phyloP scores from a whole-genome alignment of 2,797 vertebrate genomes.

The Gallirallus australis region DNA sequence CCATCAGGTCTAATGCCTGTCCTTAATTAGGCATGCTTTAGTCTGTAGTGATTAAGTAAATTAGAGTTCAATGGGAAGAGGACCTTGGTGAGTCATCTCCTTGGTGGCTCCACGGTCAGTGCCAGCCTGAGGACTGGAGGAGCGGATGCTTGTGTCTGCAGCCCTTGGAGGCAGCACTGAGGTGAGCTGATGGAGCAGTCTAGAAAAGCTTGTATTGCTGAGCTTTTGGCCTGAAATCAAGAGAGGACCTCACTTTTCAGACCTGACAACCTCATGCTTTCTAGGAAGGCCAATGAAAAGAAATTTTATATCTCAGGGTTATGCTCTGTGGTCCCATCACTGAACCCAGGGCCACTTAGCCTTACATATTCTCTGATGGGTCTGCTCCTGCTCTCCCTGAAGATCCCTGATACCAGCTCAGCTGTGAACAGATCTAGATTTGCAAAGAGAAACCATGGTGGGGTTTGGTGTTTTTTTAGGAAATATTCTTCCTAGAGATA shows the following conservation, averaged over 20 bases:
- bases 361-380: not conserved
- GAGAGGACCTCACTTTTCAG: not conserved
- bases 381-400: not conserved
- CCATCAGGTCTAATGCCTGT: no score
- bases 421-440: not conserved
- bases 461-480: no score
- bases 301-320: not conserved
- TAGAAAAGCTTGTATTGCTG: not conserved
- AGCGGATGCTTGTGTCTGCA: not conserved
- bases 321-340: not conserved
- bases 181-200: not conserved
- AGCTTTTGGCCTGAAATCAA: not conserved
- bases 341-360: not conserved
- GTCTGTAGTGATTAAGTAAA: constrained; percentile 29
- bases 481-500: not conserved
- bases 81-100: not conserved
- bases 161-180: not conserved
- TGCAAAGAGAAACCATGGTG: not conserved
- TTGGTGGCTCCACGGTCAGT: not conserved
- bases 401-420: not conserved
- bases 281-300: not conserved
- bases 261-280: not conserved
- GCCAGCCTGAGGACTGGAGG: not conserved
- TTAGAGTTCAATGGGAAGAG: not conserved
- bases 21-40: not conserved